Percentiles rank a stretch among this genome's conserved stretches.
Conservation (phyloP, 2,113 vertebrate species). For the Neolamprologus fasciatus region DNA sequence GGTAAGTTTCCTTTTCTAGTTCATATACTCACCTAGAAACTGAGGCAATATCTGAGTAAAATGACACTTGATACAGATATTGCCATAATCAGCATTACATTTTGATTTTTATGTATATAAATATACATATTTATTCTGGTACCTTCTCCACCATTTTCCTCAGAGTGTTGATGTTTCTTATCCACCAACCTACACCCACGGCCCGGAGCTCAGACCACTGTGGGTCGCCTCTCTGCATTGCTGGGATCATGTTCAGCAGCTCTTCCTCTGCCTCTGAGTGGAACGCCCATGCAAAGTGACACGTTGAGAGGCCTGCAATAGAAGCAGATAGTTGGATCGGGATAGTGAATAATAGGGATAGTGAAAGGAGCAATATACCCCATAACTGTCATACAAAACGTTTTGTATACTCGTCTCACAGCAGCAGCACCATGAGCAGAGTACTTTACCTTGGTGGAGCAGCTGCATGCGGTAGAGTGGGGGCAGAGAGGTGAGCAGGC, state of each 20-base stretch:
- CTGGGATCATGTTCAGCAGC: conserved; percentile 94
- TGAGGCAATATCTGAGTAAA: background rate
- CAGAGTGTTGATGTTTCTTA: conserved; percentile 94
- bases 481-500: conserved; percentile 92
- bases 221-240: conserved; percentile 92
- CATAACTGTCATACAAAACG: background rate
- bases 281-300: conserved; percentile 99
- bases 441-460: conserved; percentile 89
- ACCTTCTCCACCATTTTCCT: conserved; percentile 97
- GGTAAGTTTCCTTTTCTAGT: background rate
- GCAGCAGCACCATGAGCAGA: background rate
- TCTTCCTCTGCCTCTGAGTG: conserved; percentile 98
- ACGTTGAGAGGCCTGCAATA: conserved; percentile 85
- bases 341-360: background rate
- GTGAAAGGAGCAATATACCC: background rate
- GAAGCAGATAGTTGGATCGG: background rate
- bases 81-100: background rate
- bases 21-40: background rate
- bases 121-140: background rate
- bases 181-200: conserved; percentile 96
- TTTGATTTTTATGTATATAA: background rate
- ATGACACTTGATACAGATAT: background rate
- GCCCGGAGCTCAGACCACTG: conserved; percentile 96
- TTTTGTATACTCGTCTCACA: background rate
- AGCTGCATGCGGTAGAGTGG: conserved; percentile 92